A percentile compares a stretch with the other conserved stretches of the same genome.
Conservation (phyloP, 2,113 vertebrate genomes). For the Hiodon tergisus region DNA sequence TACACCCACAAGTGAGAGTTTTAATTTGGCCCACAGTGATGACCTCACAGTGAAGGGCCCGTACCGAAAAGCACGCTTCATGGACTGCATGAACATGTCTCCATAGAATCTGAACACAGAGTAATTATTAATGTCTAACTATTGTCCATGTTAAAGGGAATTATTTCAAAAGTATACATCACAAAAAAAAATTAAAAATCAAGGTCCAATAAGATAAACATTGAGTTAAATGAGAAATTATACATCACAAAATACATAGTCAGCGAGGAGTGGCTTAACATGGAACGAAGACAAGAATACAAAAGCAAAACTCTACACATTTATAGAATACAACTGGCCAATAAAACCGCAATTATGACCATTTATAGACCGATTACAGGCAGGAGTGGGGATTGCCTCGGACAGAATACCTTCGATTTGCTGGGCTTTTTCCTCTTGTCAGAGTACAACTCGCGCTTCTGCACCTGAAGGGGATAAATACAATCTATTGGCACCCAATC, state of each 20-base stretch:
- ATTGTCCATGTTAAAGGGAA: not conserved
- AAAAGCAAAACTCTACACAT: too few relatives aligned
- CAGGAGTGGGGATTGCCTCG: not conserved
- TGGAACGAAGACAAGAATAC: too few relatives aligned
- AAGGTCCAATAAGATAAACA: too few relatives aligned
- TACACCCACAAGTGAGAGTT: not conserved
- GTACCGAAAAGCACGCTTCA: constrained; percentile 44
- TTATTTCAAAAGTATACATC: not conserved
- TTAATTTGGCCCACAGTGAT: not conserved
- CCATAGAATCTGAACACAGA: constrained; percentile 45
- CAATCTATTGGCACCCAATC: not conserved
- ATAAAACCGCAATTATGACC: not conserved
- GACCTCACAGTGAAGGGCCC: constrained; percentile 20
- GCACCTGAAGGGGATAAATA: constrained; percentile 63
- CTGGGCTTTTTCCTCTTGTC: constrained; percentile 88
- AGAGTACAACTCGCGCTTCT: constrained; percentile 68
- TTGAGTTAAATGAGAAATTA: too few relatives aligned
- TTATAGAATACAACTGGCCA: too few relatives aligned
- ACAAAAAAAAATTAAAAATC: not conserved
- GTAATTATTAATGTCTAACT: not conserved
- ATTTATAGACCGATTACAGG: not conserved
- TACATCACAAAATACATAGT: too few relatives aligned
- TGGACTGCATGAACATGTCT: constrained; percentile 40
- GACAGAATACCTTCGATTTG: constrained; percentile 81
- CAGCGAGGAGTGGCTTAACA: too few relatives aligned